phyloP scores from a whole-genome alignment of 2,888 invertebrate genomes.

The Parascotia fuliginaria region DNA sequence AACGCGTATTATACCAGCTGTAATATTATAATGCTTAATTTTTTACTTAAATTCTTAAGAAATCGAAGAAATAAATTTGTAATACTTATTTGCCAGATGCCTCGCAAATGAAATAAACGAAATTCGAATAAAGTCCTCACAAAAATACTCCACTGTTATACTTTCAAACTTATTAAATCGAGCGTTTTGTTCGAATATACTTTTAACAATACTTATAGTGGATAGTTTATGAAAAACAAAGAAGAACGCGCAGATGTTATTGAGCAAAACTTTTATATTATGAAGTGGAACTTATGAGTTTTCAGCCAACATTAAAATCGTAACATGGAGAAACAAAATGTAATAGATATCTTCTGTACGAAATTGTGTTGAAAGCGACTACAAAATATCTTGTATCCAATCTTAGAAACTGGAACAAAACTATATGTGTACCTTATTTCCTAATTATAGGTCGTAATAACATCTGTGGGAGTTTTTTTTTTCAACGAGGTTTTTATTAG shows the following conservation, averaged over 20 bases:
- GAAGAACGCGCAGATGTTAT: conserved; percentile 48
- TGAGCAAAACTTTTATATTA: conserved; percentile 47
- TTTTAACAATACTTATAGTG: conserved; percentile 18
- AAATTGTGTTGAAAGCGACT: no score
- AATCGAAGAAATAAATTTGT: neutral
- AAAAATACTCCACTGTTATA: neutral
- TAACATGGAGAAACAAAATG: conserved; percentile 5
- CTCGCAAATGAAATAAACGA: no score
- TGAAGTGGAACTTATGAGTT: conserved; percentile 48
- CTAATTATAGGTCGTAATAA: no score
- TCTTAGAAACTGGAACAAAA: no score
- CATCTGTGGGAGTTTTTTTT: no score
- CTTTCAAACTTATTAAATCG: conserved; percentile 18
- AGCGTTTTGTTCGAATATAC: conserved; percentile 8
- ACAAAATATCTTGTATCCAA: no score
- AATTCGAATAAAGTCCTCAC: neutral
- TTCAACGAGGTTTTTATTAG: no score
- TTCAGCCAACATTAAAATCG: conserved; percentile 28
- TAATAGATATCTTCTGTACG: neutral
- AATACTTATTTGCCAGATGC: neutral
- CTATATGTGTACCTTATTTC: no score
- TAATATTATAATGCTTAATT: no score
- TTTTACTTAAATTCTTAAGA: no score
- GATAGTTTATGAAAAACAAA: conserved; percentile 43
- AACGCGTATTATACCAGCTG: no score